A percentile compares a stretch with the other conserved stretches of the same genome.
These are phyloP conservation scores for Folsomia manolachei DNA, from an alignment of 2,888 invertebrate species.

Conservation along the genomic window DNA sequence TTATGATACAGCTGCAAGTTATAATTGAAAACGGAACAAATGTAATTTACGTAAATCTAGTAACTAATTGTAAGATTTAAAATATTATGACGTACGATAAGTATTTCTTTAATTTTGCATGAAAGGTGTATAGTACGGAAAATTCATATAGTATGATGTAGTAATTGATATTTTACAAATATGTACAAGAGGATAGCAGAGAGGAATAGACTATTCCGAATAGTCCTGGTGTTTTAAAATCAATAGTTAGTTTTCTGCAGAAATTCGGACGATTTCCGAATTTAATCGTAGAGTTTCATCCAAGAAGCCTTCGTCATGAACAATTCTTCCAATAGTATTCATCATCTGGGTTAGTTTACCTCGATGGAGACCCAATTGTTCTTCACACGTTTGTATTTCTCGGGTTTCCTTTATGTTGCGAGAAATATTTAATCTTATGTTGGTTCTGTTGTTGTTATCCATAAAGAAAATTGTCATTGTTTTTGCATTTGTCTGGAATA, in stretches of 20 bases:
- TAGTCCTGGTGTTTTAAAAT: neutral
- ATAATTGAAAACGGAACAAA: no score
- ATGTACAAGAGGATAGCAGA: neutral
- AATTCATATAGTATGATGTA: no score
- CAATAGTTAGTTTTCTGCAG: conserved; percentile 66
- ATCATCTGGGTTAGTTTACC: conserved; percentile 65
- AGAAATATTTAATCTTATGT: conserved; percentile 55
- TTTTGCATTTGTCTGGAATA: conserved; percentile 37
- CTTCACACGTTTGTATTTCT: conserved; percentile 63
- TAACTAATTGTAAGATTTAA: no score
- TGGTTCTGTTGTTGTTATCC: conserved; percentile 46
- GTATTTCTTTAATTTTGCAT: no score
- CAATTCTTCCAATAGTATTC: conserved; percentile 64
- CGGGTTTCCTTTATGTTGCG: conserved; percentile 58
- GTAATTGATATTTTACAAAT: neutral
- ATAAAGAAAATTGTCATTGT: conserved; percentile 47
- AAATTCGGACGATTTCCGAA: conserved; percentile 72
- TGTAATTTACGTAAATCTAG: no score
- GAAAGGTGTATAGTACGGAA: no score
- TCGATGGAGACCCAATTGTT: conserved; percentile 68
- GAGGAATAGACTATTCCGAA: neutral
- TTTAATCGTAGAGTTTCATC: conserved; percentile 76
- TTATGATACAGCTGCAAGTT: no score
- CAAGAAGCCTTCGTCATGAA: conserved; percentile 70
- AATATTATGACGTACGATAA: no score